phyloP scores from a whole-genome alignment of 2,797 vertebrate species.

The Aviceda cuculoides region DNA sequence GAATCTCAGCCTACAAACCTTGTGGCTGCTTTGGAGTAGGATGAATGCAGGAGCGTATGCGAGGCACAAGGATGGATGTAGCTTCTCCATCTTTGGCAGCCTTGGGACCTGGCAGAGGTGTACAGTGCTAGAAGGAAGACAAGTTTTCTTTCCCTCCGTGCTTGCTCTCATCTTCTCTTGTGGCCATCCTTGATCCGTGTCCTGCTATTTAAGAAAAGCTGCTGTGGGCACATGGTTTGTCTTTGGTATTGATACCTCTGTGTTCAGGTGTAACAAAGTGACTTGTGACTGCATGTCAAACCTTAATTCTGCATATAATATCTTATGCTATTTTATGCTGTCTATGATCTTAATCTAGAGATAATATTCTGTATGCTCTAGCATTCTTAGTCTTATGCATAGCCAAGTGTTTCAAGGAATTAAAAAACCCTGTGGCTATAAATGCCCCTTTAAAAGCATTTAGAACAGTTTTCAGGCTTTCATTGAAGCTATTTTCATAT shows the following conservation, averaged over 20 bases:
- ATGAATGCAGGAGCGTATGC: not conserved
- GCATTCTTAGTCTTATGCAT: not conserved
- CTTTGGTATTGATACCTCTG: not conserved
- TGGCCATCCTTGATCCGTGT: not conserved
- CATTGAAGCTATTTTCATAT: not conserved
- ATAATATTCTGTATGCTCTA: not conserved
- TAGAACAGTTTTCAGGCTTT: not conserved
- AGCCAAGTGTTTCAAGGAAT: not conserved
- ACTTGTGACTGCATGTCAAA: not conserved
- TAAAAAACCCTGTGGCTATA: not conserved
- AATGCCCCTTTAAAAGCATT: not conserved
- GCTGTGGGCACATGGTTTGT: not conserved
- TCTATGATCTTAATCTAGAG: not conserved
- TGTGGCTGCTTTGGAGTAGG: not conserved
- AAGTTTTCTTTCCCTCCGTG: not conserved
- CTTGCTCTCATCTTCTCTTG: not conserved
- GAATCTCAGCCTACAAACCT: not conserved
- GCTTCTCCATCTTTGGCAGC: not conserved
- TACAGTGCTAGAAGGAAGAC: not conserved
- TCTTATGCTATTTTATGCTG: not conserved
- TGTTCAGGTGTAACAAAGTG: not conserved
- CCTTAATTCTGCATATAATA: not conserved
- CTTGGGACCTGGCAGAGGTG: not conserved
- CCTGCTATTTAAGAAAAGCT: not conserved
- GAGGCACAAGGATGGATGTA: not conserved